Evolutionary conservation across 2,797 vertebrate species (phyloP).

Genomic region (Toxotes lorentzi): DNA sequence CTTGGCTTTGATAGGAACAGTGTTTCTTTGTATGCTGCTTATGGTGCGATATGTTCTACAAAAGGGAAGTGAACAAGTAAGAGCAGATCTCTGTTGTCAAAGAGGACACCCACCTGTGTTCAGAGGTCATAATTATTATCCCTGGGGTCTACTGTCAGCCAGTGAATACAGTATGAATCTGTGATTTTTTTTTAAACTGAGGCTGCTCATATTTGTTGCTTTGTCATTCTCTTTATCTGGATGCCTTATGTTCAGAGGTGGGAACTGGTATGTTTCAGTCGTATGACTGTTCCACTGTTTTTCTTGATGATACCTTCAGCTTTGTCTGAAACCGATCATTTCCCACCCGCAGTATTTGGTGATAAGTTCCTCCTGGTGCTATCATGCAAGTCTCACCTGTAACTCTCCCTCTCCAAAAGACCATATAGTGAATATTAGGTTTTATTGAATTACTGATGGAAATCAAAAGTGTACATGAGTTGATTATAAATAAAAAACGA

Average conservation of each 20-base stretch:
- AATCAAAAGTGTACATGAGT: conserved; percentile 21
- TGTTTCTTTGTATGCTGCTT: conserved; percentile 8
- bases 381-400: conserved; percentile 23
- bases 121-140: not conserved
- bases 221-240: conserved; percentile 10
- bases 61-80: conserved; percentile 3
- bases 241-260: conserved; percentile 52
- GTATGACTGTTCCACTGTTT: not conserved
- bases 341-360: conserved; percentile 34
- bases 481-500: conserved; percentile 28
- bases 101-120: not conserved
- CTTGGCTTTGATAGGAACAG: not conserved
- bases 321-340: not conserved
- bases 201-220: conserved; percentile 10
- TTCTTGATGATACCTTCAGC: not conserved
- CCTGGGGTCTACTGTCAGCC: not conserved
- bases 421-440: conserved; percentile 33
- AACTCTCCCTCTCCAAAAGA: conserved; percentile 39
- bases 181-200: not conserved
- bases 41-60: conserved; percentile 5
- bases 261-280: not conserved
- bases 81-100: not conserved
- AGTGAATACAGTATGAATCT: conserved; percentile 1
- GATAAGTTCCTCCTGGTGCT: conserved; percentile 42
- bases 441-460: conserved; percentile 26